Base-by-base conservation (phyloP, 2,888 invertebrate genomes). In the Operophtera brumata region DNA sequence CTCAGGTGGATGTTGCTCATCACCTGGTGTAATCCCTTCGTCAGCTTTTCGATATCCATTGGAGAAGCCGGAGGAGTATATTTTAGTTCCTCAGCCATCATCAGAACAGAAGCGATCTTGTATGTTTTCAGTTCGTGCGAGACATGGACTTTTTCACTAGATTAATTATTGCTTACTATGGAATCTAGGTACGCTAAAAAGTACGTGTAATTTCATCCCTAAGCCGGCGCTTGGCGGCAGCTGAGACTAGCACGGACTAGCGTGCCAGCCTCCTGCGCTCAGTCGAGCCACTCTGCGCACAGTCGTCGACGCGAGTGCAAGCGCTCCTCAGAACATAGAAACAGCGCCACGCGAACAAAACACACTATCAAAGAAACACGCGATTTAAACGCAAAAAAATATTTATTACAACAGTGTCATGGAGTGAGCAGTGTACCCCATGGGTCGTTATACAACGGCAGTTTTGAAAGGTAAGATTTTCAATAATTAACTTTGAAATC, bases 391-490 rank as follows among this genome's bases (percentile, higher is more conserved):
- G 43, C 72, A 73, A 76, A n/a, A 75, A 82, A 80, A 82, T 76
- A 71, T 75, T 61, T 59, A 70, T 68, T 66, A 64, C 69, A 76
- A 68, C 75, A 83, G 75, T 74, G 76, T 69, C 57, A 77, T 66
- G 64, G 64, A 77, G 79, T 82, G 80, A 69, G 62, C 65, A 66
- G 67, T 66, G 61, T 67, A 70, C 66, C 71, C 59, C 54, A 50
- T 46, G 47, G 52, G 50, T 75, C 64, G 55, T 63, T 62, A 68
- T 59, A 71, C 67, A 64, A 74, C 73, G 70, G 69, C 77, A 66
- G 66, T 66, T 61, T 67, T 66, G 61, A 73, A 76, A 84, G 83
- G 86, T 84, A 73, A 78, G 83, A 78, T 65, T 68, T 69, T 74
- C 70, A 65, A 71, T 66, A 62, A 62, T 73, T 67, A 65, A 67